phyloP scores from a whole-genome alignment of 2,797 vertebrate species.

The Enteromius paludinosus region DNA sequence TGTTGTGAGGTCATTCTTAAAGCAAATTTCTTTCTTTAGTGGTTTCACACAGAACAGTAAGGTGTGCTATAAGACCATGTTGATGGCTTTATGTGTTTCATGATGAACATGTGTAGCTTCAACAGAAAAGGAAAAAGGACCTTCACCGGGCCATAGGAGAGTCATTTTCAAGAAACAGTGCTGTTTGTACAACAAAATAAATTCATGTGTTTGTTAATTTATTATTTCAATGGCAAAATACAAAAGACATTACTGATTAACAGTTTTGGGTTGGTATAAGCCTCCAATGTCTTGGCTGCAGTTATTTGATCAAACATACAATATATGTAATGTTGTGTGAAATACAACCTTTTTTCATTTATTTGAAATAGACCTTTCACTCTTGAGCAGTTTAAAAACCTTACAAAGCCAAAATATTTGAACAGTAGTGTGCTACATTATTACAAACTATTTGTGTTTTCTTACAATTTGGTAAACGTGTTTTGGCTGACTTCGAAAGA shows the following conservation, averaged over 20 bases:
- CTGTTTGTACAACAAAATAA: neutral
- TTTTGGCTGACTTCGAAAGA: neutral
- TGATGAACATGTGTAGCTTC: neutral
- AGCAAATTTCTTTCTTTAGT: neutral
- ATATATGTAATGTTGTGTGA: neutral
- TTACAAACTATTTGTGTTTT: neutral
- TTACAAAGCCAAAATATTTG: neutral
- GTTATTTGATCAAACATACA: neutral
- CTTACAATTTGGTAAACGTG: neutral
- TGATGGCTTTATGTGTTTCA: neutral
- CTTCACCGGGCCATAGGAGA: too few species aligned
- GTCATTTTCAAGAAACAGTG: neutral
- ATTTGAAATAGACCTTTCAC: neutral
- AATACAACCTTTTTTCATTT: neutral
- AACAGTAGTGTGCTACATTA: neutral
- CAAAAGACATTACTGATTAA: neutral
- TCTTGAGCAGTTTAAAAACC: neutral
- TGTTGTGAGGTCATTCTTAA: slow-evolving; percentile 18
- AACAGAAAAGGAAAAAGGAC: neutral
- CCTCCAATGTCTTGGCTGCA: neutral
- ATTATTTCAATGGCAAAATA: neutral
- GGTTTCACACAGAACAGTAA: neutral
- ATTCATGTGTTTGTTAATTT: neutral
- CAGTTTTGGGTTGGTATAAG: neutral
- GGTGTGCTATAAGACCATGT: neutral